Evolutionary conservation across 2,888 invertebrate genomes (phyloP).

Genomic region (Beris chalybata): DNA sequence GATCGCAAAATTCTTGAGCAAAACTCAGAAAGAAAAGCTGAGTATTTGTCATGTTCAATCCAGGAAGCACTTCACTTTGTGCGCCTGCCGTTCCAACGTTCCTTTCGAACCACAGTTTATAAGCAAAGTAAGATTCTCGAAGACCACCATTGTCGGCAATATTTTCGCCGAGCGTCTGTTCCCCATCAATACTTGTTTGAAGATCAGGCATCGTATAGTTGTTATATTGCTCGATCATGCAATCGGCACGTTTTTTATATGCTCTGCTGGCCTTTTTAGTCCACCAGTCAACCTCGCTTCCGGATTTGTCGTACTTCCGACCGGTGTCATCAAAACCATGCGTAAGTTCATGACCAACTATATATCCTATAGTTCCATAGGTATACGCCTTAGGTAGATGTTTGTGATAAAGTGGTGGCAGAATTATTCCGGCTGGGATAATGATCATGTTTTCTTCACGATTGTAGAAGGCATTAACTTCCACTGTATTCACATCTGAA

Average conservation of each 20-base stretch:
- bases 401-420: conserved; percentile 10
- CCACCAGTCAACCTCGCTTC: conserved; percentile 10
- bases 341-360: conserved; percentile 27
- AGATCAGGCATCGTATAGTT: background rate
- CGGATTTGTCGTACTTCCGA: conserved; percentile 5
- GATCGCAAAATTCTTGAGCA: conserved; percentile 20
- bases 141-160: conserved; percentile 29
- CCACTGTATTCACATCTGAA: background rate
- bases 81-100: background rate
- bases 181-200: background rate
- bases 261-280: background rate
- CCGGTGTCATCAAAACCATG: conserved; percentile 18
- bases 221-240: conserved; percentile 10
- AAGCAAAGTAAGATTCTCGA: background rate
- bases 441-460: background rate
- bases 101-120: conserved; percentile 3
- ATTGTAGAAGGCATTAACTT: conserved; percentile 10
- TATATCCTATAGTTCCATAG: conserved; percentile 13
- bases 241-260: conserved; percentile 7
- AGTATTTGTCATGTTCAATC: conserved; percentile 13
- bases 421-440: conserved; percentile 15
- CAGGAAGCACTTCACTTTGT: conserved; percentile 1
- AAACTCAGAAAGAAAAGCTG: conserved; percentile 26
- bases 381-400: conserved; percentile 6
- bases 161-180: conserved; percentile 11